Percentiles rank a stretch among this genome's conserved stretches.
These are phyloP conservation scores for Hydropsyche tenuis DNA, from an alignment of 1,140 invertebrate species.

Conservation along the genomic window DNA sequence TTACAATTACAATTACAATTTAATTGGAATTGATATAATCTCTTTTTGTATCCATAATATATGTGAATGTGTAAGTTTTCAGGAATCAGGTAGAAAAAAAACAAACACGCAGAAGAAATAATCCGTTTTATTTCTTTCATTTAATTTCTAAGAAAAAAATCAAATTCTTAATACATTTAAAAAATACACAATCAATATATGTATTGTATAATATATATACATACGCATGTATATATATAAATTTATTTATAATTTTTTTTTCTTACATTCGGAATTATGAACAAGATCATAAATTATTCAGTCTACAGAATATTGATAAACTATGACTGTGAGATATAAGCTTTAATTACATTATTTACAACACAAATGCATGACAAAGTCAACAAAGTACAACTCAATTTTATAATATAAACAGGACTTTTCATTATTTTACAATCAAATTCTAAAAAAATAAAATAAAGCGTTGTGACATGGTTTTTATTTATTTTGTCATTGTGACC, in stretches of 20 bases:
- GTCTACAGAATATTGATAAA: conserved; percentile 51
- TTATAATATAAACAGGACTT: conserved; percentile 37
- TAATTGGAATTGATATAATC: no score
- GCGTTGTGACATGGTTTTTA: conserved; percentile 31
- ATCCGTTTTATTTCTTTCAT: conserved; percentile 46
- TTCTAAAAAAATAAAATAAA: conserved; percentile 48
- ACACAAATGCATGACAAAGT: conserved; percentile 50
- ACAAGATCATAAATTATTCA: conserved; percentile 49
- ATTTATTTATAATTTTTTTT: conserved; percentile 45
- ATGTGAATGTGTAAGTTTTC: not conserved
- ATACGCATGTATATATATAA: conserved; percentile 7
- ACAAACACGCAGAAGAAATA: conserved; percentile 46
- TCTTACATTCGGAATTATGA: conserved; percentile 47
- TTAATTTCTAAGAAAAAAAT: conserved; percentile 50
- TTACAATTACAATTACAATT: no score
- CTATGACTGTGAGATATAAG: conserved; percentile 50
- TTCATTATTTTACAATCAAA: conserved; percentile 37
- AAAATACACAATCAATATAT: conserved; percentile 51
- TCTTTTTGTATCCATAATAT: no score
- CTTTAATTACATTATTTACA: conserved; percentile 51
- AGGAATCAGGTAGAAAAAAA: conserved; percentile 38
- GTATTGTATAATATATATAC: conserved; percentile 31
- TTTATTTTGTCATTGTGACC: conserved; percentile 12
- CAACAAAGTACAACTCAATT: conserved; percentile 42
- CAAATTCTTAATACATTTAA: conserved; percentile 51